phyloP scores from a whole-genome alignment of 2,888 invertebrate genomes.

The Herminia tarsipennalis region DNA sequence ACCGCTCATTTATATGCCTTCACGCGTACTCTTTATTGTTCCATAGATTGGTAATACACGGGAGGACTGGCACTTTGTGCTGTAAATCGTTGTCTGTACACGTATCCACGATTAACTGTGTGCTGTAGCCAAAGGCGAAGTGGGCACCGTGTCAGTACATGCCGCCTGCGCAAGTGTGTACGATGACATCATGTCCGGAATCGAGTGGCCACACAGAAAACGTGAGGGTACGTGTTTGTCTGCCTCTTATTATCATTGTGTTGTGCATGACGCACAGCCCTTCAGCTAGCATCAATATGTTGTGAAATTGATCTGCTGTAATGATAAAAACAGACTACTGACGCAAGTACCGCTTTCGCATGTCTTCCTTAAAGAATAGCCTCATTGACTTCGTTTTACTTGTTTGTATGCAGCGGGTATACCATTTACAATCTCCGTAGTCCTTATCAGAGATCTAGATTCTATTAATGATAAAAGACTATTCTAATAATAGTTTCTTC shows the following conservation, averaged over 20 bases:
- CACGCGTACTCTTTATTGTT: conserved; percentile 81
- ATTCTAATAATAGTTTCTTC: no score
- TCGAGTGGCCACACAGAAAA: conserved; percentile 76
- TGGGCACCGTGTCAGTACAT: conserved; percentile 71
- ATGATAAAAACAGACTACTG: conserved; percentile 23
- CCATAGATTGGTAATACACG: conserved; percentile 85
- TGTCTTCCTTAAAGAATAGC: no score
- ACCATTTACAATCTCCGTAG: no score
- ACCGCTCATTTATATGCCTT: conserved; percentile 80
- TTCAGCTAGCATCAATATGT: conserved; percentile 37
- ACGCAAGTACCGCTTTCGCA: background rate
- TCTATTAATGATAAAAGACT: no score
- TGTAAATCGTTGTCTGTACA: conserved; percentile 84
- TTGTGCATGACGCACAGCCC: conserved; percentile 68
- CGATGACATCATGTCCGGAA: conserved; percentile 83
- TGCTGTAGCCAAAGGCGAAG: conserved; percentile 63
- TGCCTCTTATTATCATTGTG: conserved; percentile 59
- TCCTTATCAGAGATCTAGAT: no score
- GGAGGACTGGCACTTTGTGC: conserved; percentile 83
- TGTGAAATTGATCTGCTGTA: conserved; percentile 26
- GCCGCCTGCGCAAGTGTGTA: conserved; percentile 71
- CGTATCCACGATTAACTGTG: conserved; percentile 82
- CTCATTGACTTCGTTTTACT: background rate
- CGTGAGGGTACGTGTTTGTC: conserved; percentile 71
- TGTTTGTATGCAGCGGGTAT: no score